Conservation (phyloP, 53 echinoderm and acorn worm species). For the Paracentrotus lividus region DNA sequence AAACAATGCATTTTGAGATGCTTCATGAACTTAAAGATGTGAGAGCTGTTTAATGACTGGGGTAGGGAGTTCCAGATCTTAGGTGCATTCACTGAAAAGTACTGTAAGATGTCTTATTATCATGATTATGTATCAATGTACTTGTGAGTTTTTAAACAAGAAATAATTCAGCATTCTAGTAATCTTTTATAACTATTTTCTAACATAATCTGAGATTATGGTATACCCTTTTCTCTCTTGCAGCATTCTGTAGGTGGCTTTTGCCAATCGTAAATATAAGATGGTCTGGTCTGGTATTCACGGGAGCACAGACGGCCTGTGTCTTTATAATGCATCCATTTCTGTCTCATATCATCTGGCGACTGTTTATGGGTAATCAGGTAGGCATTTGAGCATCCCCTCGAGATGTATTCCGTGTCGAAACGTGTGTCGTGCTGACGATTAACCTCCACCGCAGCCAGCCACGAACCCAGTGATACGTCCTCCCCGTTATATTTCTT, state of each 20-base stretch:
- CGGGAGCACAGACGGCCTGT: slow-evolving; percentile 84
- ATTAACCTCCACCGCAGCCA: slow-evolving; percentile 89
- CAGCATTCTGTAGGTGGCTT: slow-evolving; percentile 93
- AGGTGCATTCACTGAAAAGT: too few species aligned
- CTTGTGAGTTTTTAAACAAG: too few species aligned
- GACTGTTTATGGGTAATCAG: slow-evolving; percentile 97
- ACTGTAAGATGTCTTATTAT: too few species aligned
- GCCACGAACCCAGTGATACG: slow-evolving; percentile 95
- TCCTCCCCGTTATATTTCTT: slow-evolving; percentile 95
- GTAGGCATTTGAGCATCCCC: slow-evolving; percentile 91
- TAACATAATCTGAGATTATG: not conserved
- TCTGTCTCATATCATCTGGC: slow-evolving; percentile 80
- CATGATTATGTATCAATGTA: too few species aligned
- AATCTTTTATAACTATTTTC: too few species aligned
- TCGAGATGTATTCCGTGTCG: slow-evolving; percentile 92
- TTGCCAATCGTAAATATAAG: slow-evolving; percentile 95
- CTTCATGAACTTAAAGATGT: too few species aligned
- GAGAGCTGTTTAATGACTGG: too few species aligned
- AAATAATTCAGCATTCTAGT: too few species aligned
- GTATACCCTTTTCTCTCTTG: slow-evolving; percentile 85
- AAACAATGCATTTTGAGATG: too few species aligned
- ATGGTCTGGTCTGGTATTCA: slow-evolving; percentile 85
- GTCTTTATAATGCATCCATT: slow-evolving; percentile 81
- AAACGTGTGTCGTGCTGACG: slow-evolving; percentile 94
- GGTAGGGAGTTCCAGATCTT: too few species aligned